These are phyloP conservation scores for Anguilla japonica DNA, from an alignment of 2,113 vertebrate genomes.

Conservation along the genomic window DNA sequence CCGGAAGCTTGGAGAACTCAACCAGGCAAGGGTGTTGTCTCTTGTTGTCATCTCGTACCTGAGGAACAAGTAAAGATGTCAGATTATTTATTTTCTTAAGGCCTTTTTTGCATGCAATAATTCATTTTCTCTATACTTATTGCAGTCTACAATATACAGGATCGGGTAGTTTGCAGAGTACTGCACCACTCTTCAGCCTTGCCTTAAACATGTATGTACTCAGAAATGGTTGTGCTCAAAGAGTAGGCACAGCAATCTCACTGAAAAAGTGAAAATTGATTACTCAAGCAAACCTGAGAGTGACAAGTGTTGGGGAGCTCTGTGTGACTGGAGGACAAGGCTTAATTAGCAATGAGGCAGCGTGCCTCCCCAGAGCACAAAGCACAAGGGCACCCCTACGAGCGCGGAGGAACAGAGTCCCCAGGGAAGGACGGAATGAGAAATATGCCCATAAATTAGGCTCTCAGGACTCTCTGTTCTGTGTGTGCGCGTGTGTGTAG, in stretches of 20 bases:
- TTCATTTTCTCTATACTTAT: not conserved
- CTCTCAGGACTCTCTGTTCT: not conserved
- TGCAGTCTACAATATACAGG: not conserved
- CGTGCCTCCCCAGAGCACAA: not conserved
- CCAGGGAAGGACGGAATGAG: not conserved
- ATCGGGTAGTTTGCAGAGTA: not conserved
- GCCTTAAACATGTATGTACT: not conserved
- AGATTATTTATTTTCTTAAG: not conserved
- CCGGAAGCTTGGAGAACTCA: constrained; percentile 89
- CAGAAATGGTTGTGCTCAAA: not conserved
- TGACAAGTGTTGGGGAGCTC: not conserved
- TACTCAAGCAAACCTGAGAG: not conserved
- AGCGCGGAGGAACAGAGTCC: not conserved
- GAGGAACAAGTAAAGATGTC: constrained; percentile 41
- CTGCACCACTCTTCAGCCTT: not conserved
- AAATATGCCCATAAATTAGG: not conserved
- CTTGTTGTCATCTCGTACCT: constrained; percentile 95
- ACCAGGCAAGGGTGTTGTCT: constrained; percentile 94
- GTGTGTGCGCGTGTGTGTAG: not conserved
- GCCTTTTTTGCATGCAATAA: not conserved
- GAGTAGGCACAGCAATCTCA: not conserved
- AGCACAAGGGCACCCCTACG: not conserved
- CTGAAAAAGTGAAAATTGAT: not conserved
- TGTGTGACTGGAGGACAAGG: not conserved
- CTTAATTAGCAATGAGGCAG: not conserved